phyloP scores from a whole-genome alignment of 2,888 invertebrate genomes.

The Sesia apiformis region DNA sequence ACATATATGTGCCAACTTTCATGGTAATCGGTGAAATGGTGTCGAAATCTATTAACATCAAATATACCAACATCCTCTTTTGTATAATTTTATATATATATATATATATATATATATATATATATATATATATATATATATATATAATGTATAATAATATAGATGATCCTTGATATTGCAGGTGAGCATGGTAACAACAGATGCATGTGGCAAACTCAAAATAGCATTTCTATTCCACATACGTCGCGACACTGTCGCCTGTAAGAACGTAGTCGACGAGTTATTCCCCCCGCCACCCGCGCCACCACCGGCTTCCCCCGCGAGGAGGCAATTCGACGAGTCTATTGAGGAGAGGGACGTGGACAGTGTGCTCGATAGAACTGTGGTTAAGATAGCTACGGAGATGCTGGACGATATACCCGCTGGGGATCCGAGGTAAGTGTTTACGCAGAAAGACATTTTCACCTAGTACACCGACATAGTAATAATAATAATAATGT shows the following conservation, averaged over 20 bases:
- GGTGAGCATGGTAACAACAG: constrained; percentile 43
- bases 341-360: constrained; percentile 21
- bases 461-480: too few species aligned
- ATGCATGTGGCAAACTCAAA: constrained; percentile 73
- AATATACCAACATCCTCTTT: too few species aligned
- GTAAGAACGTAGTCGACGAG: constrained; percentile 28
- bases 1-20: too few species aligned
- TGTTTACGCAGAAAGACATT: too few species aligned
- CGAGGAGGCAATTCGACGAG: not conserved
- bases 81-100: too few species aligned
- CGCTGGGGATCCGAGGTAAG: constrained; percentile 83
- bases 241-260: constrained; percentile 59
- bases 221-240: constrained; percentile 86
- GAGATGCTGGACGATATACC: constrained; percentile 92
- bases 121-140: too few species aligned
- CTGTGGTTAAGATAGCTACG: constrained; percentile 74
- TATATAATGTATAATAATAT: too few species aligned
- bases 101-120: too few species aligned
- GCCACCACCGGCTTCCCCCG: constrained; percentile 34
- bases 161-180: constrained; percentile 10
- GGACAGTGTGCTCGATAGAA: constrained; percentile 49
- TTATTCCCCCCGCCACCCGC: constrained; percentile 35
- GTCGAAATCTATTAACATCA: too few species aligned
- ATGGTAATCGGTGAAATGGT: too few species aligned
- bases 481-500: too few species aligned